Conservation (phyloP, 2,888 invertebrate genomes). For the Melinopterus prodromus region DNA sequence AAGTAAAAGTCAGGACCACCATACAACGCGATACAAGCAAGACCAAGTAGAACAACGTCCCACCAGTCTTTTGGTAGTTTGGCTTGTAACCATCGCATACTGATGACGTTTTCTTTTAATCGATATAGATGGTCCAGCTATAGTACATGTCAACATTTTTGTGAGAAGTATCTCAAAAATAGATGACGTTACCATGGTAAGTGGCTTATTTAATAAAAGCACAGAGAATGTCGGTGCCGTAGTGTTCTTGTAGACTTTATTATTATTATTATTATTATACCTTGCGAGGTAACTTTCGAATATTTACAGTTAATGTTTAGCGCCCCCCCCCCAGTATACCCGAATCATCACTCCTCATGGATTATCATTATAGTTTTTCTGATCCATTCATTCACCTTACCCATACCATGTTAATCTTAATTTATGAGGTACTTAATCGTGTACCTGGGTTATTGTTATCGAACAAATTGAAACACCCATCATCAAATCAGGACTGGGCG, state of each 20-base stretch:
- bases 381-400: background rate
- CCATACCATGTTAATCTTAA: background rate
- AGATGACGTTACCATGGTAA: slow-evolving; percentile 99
- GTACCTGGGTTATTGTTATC: background rate
- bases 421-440: background rate
- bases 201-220: slow-evolving; percentile 61
- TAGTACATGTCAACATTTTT: slow-evolving; percentile 97
- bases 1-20: slow-evolving; percentile 20
- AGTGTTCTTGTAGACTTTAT: slow-evolving; percentile 22
- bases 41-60: slow-evolving; percentile 14
- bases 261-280: slow-evolving; percentile 20
- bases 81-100: slow-evolving; percentile 47
- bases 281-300: background rate
- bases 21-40: slow-evolving; percentile 16
- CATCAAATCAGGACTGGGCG: background rate
- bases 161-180: slow-evolving; percentile 99
- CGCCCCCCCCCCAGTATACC: background rate
- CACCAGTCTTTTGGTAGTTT: slow-evolving; percentile 46
- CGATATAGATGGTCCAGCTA: slow-evolving; percentile 85
- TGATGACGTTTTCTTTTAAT: slow-evolving; percentile 24
- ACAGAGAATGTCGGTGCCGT: slow-evolving; percentile 25
- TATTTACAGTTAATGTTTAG: background rate
- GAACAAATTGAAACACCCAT: background rate
- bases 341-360: background rate
- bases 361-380: background rate